Evolutionary conservation across 1,140 invertebrate species (phyloP).

Genomic region (Rhopalosiphum padi): DNA sequence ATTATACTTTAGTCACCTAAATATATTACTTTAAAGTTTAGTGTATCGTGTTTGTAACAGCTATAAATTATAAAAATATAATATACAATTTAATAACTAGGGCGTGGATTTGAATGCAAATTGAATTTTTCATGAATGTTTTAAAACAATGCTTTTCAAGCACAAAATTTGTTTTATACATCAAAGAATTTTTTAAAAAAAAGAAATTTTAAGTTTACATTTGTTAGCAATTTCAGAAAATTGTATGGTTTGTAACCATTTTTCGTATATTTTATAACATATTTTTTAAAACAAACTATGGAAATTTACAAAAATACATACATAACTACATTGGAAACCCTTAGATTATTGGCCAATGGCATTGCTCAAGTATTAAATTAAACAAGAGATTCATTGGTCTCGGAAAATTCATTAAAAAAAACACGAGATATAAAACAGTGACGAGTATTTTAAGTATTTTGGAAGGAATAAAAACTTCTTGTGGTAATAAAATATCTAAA

Average conservation of each 20-base stretch:
- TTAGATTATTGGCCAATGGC: neutral
- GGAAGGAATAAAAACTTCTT: neutral
- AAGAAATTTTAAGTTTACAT: too few relatives aligned
- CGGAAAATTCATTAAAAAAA: neutral
- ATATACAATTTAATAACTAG: neutral
- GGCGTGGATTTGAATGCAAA: too few relatives aligned
- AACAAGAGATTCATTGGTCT: neutral
- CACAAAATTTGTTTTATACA: too few relatives aligned
- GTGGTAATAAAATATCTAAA: neutral
- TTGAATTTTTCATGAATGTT: too few relatives aligned
- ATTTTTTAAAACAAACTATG: neutral
- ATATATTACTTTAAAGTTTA: neutral
- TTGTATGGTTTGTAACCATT: too few relatives aligned
- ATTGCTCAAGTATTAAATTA: neutral
- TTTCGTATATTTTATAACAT: too few relatives aligned
- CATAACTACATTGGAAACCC: neutral
- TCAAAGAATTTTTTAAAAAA: too few relatives aligned
- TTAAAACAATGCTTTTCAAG: too few relatives aligned
- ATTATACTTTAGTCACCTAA: neutral
- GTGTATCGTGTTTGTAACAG: neutral
- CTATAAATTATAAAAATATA: neutral
- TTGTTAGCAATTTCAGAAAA: too few relatives aligned
- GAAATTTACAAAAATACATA: neutral
- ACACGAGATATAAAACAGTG: neutral
- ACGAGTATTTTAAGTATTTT: neutral